These are phyloP conservation scores for Andrena trimmerana DNA, from an alignment of 2,888 invertebrate genomes.

Conservation along the genomic window DNA sequence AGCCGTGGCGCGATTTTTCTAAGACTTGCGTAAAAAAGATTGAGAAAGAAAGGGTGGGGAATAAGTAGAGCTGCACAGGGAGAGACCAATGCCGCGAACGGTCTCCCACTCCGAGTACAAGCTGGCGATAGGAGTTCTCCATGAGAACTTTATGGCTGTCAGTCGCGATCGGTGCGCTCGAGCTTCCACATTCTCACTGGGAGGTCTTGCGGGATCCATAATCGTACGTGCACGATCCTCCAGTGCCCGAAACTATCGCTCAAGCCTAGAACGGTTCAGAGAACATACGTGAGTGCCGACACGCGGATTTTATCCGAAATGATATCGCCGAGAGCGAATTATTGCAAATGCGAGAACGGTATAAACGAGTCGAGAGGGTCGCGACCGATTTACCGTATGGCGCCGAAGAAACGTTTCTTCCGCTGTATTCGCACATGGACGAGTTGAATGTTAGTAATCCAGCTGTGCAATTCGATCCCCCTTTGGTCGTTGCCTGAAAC, in stretches of 20 bases:
- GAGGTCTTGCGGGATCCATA: constrained; percentile 16
- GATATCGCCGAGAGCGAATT: constrained; percentile 27
- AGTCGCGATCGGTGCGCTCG: constrained; percentile 78
- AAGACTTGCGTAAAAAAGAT: constrained; percentile 52
- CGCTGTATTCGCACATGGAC: constrained; percentile 4
- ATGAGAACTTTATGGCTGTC: constrained; percentile 79
- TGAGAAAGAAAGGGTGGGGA: constrained; percentile 51
- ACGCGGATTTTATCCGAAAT: constrained; percentile 37
- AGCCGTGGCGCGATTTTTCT: constrained; percentile 32
- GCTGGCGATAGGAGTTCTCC: constrained; percentile 74
- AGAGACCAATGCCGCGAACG: constrained; percentile 75
- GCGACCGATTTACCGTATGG: background rate
- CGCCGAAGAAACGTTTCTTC: background rate
- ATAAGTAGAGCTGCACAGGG: constrained; percentile 59
- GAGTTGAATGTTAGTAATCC: constrained; percentile 21
- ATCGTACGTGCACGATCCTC: background rate
- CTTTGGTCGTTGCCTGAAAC: background rate
- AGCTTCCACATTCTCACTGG: constrained; percentile 66
- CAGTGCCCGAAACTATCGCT: constrained; percentile 12
- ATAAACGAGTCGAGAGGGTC: constrained; percentile 26
- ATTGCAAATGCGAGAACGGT: constrained; percentile 36
- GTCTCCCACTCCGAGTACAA: constrained; percentile 68
- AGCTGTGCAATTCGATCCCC: background rate
- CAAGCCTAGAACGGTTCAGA: constrained; percentile 33
- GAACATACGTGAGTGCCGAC: constrained; percentile 62